Evolutionary conservation across 2,113 vertebrate genomes (phyloP).

Genomic region (Plectropomus leopardus): DNA sequence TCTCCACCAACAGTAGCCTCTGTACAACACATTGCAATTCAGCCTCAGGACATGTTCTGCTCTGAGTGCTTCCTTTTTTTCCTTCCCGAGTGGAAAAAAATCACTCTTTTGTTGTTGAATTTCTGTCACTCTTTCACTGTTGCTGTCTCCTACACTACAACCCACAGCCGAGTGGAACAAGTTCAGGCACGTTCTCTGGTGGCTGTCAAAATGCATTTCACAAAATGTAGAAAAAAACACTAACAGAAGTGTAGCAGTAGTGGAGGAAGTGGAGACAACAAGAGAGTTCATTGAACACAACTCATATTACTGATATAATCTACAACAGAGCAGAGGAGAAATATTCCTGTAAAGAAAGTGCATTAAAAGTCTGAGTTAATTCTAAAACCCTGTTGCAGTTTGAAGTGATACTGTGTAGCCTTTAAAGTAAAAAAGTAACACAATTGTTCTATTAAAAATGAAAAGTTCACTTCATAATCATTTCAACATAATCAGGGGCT

Average conservation of each 20-base stretch:
- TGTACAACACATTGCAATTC: neutral
- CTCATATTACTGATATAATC: neutral
- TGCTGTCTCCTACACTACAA: conserved; percentile 38
- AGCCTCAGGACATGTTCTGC: conserved; percentile 32
- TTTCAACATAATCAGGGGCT: neutral
- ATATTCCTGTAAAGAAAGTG: neutral
- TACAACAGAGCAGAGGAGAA: neutral
- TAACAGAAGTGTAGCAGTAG: conserved; percentile 12
- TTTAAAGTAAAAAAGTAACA: neutral
- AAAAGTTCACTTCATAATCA: neutral
- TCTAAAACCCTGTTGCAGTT: neutral
- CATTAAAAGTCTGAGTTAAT: neutral
- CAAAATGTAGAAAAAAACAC: conserved; percentile 35
- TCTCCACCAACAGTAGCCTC: conserved; percentile 3
- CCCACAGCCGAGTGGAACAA: conserved; percentile 46
- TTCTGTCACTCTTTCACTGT: conserved; percentile 37
- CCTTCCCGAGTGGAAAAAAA: conserved; percentile 8
- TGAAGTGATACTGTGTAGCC: neutral
- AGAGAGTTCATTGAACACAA: neutral
- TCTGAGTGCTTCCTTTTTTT: neutral
- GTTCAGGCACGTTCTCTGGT: conserved; percentile 58
- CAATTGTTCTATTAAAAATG: neutral
- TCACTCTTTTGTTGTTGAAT: conserved; percentile 32
- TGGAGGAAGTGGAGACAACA: conserved; percentile 2
- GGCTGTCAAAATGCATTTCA: conserved; percentile 59